phyloP scores from a whole-genome alignment of 2,888 invertebrate genomes.

The Orthosia incerta region DNA sequence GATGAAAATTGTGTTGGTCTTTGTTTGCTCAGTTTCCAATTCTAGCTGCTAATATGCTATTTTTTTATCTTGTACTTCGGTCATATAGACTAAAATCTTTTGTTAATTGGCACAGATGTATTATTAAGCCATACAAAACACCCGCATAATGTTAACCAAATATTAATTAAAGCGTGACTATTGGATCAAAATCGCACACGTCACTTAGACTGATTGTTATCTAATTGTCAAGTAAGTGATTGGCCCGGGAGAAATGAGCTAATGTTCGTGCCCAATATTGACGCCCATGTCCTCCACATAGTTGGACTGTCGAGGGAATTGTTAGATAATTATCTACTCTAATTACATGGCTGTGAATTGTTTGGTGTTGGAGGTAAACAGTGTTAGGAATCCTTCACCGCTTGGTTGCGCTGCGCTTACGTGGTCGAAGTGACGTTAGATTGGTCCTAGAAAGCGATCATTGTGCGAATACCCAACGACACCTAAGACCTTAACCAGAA shows the following conservation, averaged over 20 bases:
- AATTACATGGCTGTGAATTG: conserved; percentile 51
- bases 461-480: too few species aligned
- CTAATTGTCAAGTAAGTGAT: conserved; percentile 78
- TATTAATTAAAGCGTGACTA: conserved; percentile 16
- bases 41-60: too few species aligned
- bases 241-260: conserved; percentile 80
- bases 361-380: conserved; percentile 20
- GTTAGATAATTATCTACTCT: conserved; percentile 56
- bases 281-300: conserved; percentile 64
- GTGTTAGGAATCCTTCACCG: not conserved
- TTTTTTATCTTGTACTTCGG: too few species aligned
- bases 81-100: too few species aligned
- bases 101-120: too few species aligned
- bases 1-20: too few species aligned
- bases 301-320: conserved; percentile 56
- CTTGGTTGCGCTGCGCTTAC: not conserved
- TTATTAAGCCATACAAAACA: not conserved
- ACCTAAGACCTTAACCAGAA: too few species aligned
- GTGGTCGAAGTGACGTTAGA: not conserved
- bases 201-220: conserved; percentile 69
- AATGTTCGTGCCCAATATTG: conserved; percentile 80
- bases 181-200: conserved; percentile 46
- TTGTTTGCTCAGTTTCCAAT: too few species aligned
- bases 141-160: not conserved
- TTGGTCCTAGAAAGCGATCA: not conserved